Evolutionary conservation across 2,888 invertebrate species (phyloP), one percentile per base, ranked within the genome.

Genomic region (Athalia circularis): DNA sequence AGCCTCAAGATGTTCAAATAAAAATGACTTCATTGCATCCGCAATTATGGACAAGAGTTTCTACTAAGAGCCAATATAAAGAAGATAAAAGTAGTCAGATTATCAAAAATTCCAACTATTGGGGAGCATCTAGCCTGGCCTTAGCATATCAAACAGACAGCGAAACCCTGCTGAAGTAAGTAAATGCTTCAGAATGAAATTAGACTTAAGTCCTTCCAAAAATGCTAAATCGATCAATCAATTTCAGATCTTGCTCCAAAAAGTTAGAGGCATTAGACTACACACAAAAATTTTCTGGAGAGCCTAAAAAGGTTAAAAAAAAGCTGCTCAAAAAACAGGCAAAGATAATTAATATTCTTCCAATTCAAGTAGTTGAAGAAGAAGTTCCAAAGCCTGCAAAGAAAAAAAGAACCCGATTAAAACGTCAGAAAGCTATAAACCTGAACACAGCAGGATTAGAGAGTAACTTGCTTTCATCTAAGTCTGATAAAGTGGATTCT

Each of bases 11-110:
- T 85, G 91, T 94, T 65, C 94, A 95, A 89, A 92, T 95, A 6
- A 95, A 94, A 87, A 88, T 96, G 5, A 92, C 92, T 80, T 92
- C 94, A 0, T 87, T 96, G 48, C 94, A 94, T 86, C 94, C 94
- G 87, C 94, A 94, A 90, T 92, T 96, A 67, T 96, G 96, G 96
- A 94, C 94, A 3, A 95, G 95, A 5, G 89, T 92, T 48, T 91
- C 91, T 83, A 90, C 79, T 83, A 92, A 91, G 81, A 92, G 79
- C 1, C 81, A 81, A 79, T 65, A 77, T 65, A 77, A 77, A 70
- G 48, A 70, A 52, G 29, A 79, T 76, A 70, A 78, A 77, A 80
- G 79, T 5, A 80, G 81, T 77, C 77, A 83, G 0, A 83, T 84
- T 67, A 78, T 83, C 1, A 87, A 85, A 68, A 86, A 90, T 68